Percentiles rank a stretch among this genome's conserved stretches.
Conservation (phyloP, 2,888 invertebrate genomes). For the Bellardia bayeri region DNA sequence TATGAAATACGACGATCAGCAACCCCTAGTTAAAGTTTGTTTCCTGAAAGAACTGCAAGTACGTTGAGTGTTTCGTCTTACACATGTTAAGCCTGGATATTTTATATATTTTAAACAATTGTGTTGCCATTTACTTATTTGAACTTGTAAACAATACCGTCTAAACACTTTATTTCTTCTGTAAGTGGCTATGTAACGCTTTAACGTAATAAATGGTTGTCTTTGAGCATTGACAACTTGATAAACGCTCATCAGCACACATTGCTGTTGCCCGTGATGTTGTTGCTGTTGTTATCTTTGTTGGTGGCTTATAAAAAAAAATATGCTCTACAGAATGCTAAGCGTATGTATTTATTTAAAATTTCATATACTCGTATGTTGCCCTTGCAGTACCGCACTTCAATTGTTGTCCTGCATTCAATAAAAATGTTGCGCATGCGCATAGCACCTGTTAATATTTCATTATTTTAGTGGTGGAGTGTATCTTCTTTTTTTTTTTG, state of each 20-base stretch:
- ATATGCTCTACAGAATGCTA: constrained; percentile 68
- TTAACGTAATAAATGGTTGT: constrained; percentile 68
- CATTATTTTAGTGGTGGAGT: background rate
- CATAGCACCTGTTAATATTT: constrained; percentile 71
- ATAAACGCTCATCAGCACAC: constrained; percentile 80
- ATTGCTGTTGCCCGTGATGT: constrained; percentile 73
- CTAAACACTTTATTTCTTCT: background rate
- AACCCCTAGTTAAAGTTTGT: constrained; percentile 50
- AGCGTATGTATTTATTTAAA: background rate
- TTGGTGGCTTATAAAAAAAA: background rate
- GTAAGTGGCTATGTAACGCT: background rate
- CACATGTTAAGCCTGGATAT: constrained; percentile 57
- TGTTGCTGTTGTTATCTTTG: background rate
- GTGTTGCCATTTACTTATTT: constrained; percentile 20
- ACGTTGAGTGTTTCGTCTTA: constrained; percentile 42
- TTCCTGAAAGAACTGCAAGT: background rate
- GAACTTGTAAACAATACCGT: background rate
- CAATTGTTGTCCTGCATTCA: constrained; percentile 44
- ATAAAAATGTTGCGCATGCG: constrained; percentile 63
- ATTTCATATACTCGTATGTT: constrained; percentile 28
- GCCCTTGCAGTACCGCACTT: constrained; percentile 32
- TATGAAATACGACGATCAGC: constrained; percentile 43
- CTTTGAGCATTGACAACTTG: constrained; percentile 80
- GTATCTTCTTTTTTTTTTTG: constrained; percentile 25
- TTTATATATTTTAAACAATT: background rate